Evolutionary conservation across 2,888 invertebrate genomes (phyloP), one percentile per base, ranked within the genome.

Genomic region (Micoletzkya japonica): DNA sequence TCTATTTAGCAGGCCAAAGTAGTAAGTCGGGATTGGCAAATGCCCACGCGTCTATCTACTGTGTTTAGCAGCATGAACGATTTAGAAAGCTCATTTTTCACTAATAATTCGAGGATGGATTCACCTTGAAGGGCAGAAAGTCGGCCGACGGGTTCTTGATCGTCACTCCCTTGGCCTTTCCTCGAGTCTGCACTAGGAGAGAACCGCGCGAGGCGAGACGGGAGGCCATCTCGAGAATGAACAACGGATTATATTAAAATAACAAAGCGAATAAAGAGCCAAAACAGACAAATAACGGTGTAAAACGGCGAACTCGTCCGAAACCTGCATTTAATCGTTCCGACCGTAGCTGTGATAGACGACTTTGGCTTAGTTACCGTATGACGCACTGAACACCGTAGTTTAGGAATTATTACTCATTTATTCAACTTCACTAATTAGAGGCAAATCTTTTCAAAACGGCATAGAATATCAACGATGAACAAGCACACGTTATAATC

Each of bases 131-230:
- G 6, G 78, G 74, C 24, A 78, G 72, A 36, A 78, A 72, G 50
- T 80, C 80, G 36, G 75, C 76, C n/a, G 76, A 71, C 20, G 73
- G 72, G 60, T 74, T 78, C 63, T 76, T 72, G 30, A 80, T 73
- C 59, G 73, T 75, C 36, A 80, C 72, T 28, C 80, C 80, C 24
- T 70, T 74, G 1, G 79, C 76, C 54, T 76, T 76, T 39, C 73
- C 72, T 10, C 79, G 77, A 28, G 34, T 17, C 49, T 67, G 67
- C 57, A 67, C 17, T 28, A 67, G 67, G n/a, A 26, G 34, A 26
- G 44, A 10, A 20, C 32, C 20, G 4, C 67, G 56, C 30, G 67
- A 39, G 17, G 49, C 56, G 39, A 67, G 67, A 44, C 67, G 56
- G 14, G 67, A 67, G 14, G 64, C 64, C 64, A 64, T 64, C 64